A percentile compares a stretch with the other conserved stretches of the same genome.
Evolutionary conservation across 2,797 vertebrate genomes (phyloP).

Genomic region (Gymnoscopelus braueri): DNA sequence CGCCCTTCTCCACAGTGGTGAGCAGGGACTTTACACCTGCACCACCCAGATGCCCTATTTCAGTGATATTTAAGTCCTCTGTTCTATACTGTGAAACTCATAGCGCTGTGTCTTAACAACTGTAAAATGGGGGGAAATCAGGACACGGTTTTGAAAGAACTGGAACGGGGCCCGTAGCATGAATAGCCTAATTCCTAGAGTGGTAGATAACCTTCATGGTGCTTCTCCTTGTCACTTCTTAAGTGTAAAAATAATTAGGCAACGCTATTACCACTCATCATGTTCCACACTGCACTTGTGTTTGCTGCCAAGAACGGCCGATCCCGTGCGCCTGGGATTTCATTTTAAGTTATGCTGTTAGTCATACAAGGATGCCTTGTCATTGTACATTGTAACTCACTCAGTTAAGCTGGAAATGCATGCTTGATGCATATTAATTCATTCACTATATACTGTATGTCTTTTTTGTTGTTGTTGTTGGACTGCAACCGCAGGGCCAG

Average conservation of each 20-base stretch:
- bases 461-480: background rate
- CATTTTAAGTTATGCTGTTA: background rate
- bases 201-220: constrained; percentile 26
- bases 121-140: background rate
- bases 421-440: constrained; percentile 9
- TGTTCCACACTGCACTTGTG: constrained; percentile 41
- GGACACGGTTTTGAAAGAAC: constrained; percentile 17
- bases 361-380: background rate
- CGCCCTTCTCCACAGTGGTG: too few relatives aligned
- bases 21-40: too few relatives aligned
- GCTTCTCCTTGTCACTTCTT: constrained; percentile 28
- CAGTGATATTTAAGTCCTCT: background rate
- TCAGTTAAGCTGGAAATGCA: constrained; percentile 13
- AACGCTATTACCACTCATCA: constrained; percentile 43
- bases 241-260: constrained; percentile 36
- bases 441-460: background rate
- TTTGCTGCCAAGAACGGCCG: constrained; percentile 18
- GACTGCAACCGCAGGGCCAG: too few relatives aligned
- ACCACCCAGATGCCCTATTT: too few relatives aligned
- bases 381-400: background rate
- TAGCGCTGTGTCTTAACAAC: background rate
- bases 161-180: constrained; percentile 27
- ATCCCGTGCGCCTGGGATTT: constrained; percentile 18
- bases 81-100: background rate
- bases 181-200: constrained; percentile 31